Conservation (phyloP, 1,140 invertebrate genomes). For the Drosophila oshimai region DNA sequence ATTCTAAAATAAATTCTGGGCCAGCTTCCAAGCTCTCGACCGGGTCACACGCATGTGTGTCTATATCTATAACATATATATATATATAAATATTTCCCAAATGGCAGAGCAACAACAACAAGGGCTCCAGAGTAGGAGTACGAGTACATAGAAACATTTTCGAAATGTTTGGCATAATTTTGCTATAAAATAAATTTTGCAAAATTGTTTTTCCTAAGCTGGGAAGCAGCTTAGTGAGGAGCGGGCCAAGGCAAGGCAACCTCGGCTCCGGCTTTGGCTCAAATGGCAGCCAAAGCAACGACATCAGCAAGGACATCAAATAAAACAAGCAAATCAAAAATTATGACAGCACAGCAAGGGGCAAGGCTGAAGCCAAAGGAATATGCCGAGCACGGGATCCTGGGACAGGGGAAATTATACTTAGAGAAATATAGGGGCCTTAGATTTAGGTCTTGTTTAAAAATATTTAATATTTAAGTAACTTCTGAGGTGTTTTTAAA, state of each 20-base stretch:
- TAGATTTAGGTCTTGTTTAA: no score
- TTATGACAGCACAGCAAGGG: slow-evolving; percentile 78
- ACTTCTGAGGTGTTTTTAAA: no score
- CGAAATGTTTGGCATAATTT: slow-evolving; percentile 80
- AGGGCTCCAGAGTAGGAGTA: no score
- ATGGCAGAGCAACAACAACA: slow-evolving; percentile 39
- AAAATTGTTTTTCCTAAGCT: slow-evolving; percentile 81
- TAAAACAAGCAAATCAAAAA: slow-evolving; percentile 82
- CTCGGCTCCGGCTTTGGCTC: slow-evolving; percentile 13
- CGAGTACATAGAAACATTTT: slow-evolving; percentile 80
- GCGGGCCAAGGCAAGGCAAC: slow-evolving; percentile 26
- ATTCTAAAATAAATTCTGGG: slow-evolving; percentile 78
- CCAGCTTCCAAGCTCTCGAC: slow-evolving; percentile 35
- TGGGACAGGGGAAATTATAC: slow-evolving; percentile 1
- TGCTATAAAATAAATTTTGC: slow-evolving; percentile 81
- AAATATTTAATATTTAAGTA: no score
- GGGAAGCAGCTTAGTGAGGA: slow-evolving; percentile 67
- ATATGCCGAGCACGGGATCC: slow-evolving; percentile 20
- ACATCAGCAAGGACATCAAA: slow-evolving; percentile 79
- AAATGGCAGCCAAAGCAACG: slow-evolving; percentile 58
- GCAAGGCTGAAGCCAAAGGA: slow-evolving; percentile 38
- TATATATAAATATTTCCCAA: slow-evolving; percentile 30
- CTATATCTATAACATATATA: slow-evolving; percentile 6
- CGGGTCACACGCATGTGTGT: slow-evolving; percentile 26
- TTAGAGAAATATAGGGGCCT: not conserved